Percentiles rank a stretch among this genome's conserved stretches.
Evolutionary conservation across 2,888 invertebrate species (phyloP).

Genomic region (Eupeodes luniger): DNA sequence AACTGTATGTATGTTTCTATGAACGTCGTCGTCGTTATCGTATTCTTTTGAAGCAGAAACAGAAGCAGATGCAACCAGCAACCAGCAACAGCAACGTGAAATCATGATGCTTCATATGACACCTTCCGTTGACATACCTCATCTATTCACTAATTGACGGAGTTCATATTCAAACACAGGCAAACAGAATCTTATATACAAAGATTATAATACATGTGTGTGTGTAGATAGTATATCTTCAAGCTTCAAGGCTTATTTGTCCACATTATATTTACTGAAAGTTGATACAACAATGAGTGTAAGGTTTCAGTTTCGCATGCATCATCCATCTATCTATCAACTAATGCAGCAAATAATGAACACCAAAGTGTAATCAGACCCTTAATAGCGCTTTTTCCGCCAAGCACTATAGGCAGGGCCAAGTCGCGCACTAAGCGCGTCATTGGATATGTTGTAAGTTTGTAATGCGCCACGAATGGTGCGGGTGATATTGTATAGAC

Average conservation of each 20-base stretch:
- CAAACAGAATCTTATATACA: constrained; percentile 14
- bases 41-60: constrained; percentile 42
- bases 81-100: constrained; percentile 41
- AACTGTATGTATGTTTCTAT: too few relatives aligned
- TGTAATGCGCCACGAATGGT: constrained; percentile 15
- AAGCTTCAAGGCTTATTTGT: constrained; percentile 36
- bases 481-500: neutral
- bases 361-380: constrained; percentile 57
- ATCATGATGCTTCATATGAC: constrained; percentile 72
- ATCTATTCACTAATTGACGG: constrained; percentile 74
- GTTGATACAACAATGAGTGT: constrained; percentile 51
- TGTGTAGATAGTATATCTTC: neutral
- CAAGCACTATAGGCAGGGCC: neutral
- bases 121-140: constrained; percentile 73
- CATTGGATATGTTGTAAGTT: constrained; percentile 44
- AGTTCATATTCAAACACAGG: constrained; percentile 48
- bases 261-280: constrained; percentile 49
- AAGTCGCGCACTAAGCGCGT: constrained; percentile 25
- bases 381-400: constrained; percentile 33
- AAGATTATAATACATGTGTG: neutral
- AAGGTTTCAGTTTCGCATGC: constrained; percentile 65
- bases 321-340: constrained; percentile 62
- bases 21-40: constrained; percentile 22
- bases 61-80: constrained; percentile 24
- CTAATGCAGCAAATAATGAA: constrained; percentile 63